Evolutionary conservation across 2,113 vertebrate genomes (phyloP).

Genomic region (Poeciliopsis prolifica): DNA sequence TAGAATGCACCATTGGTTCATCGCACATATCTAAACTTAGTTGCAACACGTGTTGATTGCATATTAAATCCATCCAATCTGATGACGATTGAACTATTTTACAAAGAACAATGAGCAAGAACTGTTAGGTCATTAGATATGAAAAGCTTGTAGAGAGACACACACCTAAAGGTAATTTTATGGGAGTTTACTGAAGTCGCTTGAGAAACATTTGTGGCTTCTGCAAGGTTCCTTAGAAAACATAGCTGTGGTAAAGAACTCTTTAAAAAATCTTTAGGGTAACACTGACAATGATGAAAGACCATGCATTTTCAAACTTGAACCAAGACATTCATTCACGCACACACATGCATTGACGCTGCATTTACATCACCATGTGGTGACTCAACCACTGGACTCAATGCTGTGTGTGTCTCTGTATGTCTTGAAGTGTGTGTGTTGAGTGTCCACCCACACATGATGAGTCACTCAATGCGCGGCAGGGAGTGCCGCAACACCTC

Average conservation of each 20-base stretch:
- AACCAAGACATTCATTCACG: neutral
- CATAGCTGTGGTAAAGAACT: neutral
- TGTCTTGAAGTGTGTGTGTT: slow-evolving; percentile 38
- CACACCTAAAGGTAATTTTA: no score
- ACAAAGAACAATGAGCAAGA: no score
- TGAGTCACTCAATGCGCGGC: slow-evolving; percentile 66
- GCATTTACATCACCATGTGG: slow-evolving; percentile 63
- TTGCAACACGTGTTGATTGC: no score
- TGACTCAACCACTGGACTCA: slow-evolving; percentile 72
- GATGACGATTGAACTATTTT: neutral
- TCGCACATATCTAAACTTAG: no score
- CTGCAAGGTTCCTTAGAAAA: neutral
- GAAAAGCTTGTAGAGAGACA: no score
- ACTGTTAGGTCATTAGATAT: no score
- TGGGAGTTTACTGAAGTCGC: no score
- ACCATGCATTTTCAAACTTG: neutral
- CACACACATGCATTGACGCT: slow-evolving; percentile 24
- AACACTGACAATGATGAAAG: no score
- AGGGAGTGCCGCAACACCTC: slow-evolving; percentile 60
- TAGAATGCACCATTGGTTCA: no score
- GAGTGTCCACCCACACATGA: slow-evolving; percentile 69
- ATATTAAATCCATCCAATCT: neutral
- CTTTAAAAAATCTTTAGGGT: neutral
- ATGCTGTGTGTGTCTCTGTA: slow-evolving; percentile 18
- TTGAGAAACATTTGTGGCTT: no score